These are phyloP conservation scores for Tipula unca DNA, from an alignment of 2,888 invertebrate genomes.

Conservation along the genomic window DNA sequence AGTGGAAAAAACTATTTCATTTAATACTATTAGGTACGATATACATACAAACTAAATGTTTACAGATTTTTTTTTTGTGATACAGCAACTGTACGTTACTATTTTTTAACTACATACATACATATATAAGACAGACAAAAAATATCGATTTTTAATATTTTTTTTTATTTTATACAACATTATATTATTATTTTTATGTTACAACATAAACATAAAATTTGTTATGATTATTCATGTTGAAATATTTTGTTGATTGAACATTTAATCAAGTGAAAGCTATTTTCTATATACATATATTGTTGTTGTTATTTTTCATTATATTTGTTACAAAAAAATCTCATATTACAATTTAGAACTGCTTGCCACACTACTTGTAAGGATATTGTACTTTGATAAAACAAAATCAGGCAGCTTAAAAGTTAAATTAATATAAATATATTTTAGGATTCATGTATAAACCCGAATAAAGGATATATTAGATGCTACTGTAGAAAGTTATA, in stretches of 20 bases:
- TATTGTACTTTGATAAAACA: background rate
- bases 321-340: background rate
- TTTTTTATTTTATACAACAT: background rate
- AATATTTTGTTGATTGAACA: conserved; percentile 19
- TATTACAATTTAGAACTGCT: background rate
- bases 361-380: background rate
- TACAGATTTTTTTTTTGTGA: background rate
- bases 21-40: background rate
- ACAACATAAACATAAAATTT: background rate
- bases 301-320: background rate
- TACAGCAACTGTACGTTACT: background rate
- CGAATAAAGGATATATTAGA: background rate
- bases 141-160: background rate
- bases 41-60: background rate
- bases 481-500: background rate
- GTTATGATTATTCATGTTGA: conserved; percentile 18
- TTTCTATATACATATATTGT: background rate
- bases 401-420: background rate
- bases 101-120: background rate
- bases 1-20: background rate
- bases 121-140: background rate
- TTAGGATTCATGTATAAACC: background rate
- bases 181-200: conserved; percentile 9
- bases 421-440: background rate
- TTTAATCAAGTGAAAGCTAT: conserved; percentile 16